Evolutionary conservation across 2,888 invertebrate genomes (phyloP).

Genomic region (Caenorhabditis angaria): DNA sequence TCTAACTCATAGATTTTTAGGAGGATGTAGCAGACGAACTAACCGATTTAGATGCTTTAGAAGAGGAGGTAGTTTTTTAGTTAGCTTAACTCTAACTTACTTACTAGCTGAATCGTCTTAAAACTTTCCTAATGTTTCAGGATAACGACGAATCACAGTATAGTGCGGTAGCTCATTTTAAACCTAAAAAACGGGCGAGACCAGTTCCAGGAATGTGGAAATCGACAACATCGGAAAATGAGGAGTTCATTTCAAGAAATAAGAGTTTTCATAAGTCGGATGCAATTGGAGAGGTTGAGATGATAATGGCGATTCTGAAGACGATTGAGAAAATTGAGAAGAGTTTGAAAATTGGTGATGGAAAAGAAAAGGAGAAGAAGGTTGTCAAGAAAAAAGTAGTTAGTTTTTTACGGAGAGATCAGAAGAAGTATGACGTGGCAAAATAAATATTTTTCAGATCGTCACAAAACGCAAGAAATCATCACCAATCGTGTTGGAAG

Average conservation of each 20-base stretch:
- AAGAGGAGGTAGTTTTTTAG: conserved; percentile 22
- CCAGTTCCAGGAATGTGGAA: conserved; percentile 64
- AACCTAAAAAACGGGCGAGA: conserved; percentile 42
- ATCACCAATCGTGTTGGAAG: not conserved
- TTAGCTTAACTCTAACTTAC: conserved; percentile 9
- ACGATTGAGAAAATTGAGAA: conserved; percentile 1
- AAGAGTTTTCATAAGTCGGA: conserved; percentile 53
- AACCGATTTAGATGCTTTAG: conserved; percentile 19
- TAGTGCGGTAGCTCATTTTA: conserved; percentile 65
- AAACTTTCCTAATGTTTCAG: conserved; percentile 5
- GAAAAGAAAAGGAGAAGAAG: not conserved
- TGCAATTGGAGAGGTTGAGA: conserved; percentile 4
- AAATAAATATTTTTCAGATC: not conserved
- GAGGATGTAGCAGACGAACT: conserved; percentile 18
- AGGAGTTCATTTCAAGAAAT: conserved; percentile 61
- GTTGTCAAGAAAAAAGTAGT: conserved; percentile 29
- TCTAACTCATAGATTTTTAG: conserved; percentile 1
- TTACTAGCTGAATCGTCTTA: not conserved
- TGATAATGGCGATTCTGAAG: not conserved
- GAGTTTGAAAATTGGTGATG: not conserved
- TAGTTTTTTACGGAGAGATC: not conserved
- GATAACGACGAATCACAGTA: conserved; percentile 67
- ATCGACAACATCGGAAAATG: conserved; percentile 47
- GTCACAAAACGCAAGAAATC: not conserved
- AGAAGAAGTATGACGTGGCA: not conserved